These are phyloP conservation scores for Gnatocerus cornutus DNA, from an alignment of 2,888 invertebrate genomes.

Conservation along the genomic window DNA sequence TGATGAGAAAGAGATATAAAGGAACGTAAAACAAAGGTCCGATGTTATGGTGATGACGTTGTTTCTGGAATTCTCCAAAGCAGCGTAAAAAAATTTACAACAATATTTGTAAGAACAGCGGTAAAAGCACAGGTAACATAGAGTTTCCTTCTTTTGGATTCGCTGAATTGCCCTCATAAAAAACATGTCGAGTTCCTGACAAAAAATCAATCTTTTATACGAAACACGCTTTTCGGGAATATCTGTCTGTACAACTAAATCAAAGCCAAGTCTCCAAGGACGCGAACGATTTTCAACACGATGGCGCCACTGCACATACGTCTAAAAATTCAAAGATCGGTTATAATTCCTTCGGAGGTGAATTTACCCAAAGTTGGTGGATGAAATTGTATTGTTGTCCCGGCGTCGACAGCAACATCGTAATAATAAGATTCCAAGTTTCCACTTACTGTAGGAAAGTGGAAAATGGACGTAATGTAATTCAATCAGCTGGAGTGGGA, in stretches of 20 bases:
- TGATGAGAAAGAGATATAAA: slow-evolving; percentile 49
- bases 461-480: slow-evolving; percentile 56
- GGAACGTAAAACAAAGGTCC: slow-evolving; percentile 45
- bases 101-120: slow-evolving; percentile 41
- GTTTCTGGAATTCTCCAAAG: slow-evolving; percentile 39
- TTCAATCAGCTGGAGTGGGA: slow-evolving; percentile 57
- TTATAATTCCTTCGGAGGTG: slow-evolving; percentile 45
- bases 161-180: slow-evolving; percentile 33
- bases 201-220: slow-evolving; percentile 32
- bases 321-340: no score
- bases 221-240: no score
- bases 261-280: no score
- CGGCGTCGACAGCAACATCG: slow-evolving; percentile 48
- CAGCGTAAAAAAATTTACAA: slow-evolving; percentile 45
- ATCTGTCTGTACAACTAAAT: no score
- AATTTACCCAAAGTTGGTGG: slow-evolving; percentile 49
- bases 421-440: slow-evolving; percentile 58
- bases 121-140: slow-evolving; percentile 34
- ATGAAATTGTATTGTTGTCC: slow-evolving; percentile 50
- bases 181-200: slow-evolving; percentile 16
- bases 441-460: slow-evolving; percentile 56
- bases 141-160: slow-evolving; percentile 27
- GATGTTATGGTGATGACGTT: slow-evolving; percentile 45
- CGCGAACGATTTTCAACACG: no score
- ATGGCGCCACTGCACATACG: no score